Conservation (phyloP, 2,797 vertebrate genomes). For the Ibycter americanus region DNA sequence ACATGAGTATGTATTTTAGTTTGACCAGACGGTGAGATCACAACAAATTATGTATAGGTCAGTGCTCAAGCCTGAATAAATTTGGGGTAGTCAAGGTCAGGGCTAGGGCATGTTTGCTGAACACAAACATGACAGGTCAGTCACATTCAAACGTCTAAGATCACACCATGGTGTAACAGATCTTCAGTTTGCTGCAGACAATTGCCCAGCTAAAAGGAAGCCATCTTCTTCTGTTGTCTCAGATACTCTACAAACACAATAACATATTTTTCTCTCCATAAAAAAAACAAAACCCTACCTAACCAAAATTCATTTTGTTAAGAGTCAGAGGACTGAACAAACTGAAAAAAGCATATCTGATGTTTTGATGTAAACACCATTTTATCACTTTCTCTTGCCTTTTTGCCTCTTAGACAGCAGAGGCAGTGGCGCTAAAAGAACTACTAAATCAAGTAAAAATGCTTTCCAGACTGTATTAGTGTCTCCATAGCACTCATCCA, state of each 20-base stretch:
- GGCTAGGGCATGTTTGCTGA: conserved; percentile 6
- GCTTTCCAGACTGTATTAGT: background rate
- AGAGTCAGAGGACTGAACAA: background rate
- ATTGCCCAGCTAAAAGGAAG: background rate
- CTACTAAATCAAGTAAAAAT: background rate
- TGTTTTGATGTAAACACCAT: background rate
- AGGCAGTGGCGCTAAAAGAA: background rate
- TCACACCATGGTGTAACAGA: background rate
- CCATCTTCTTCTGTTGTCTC: background rate
- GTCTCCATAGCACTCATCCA: background rate
- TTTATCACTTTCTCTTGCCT: background rate
- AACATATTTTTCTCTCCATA: background rate
- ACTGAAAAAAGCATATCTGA: background rate
- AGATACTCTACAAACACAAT: background rate
- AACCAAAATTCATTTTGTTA: background rate
- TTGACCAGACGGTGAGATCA: background rate
- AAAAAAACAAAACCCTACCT: background rate
- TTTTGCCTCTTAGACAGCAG: background rate
- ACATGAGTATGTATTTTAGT: background rate
- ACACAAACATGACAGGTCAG: background rate
- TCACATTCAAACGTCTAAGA: background rate
- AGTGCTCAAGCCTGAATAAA: conserved; percentile 28
- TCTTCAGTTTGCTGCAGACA: background rate
- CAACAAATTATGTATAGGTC: conserved; percentile 42
- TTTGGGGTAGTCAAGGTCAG: conserved; percentile 27